These are phyloP conservation scores for Drosophila recens DNA, from an alignment of 2,888 invertebrate species.

Conservation along the genomic window DNA sequence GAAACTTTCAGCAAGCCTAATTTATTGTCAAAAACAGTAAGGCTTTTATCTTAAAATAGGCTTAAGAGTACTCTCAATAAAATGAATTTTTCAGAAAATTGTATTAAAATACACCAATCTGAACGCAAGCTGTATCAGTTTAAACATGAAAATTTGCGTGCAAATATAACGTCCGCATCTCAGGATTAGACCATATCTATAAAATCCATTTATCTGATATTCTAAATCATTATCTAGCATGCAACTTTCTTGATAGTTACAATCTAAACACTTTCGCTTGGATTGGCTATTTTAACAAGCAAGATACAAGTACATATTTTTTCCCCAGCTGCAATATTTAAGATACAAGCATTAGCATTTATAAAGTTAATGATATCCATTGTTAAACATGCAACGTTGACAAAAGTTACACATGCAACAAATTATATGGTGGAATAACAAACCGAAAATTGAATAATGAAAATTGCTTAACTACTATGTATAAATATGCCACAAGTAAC, in stretches of 20 bases:
- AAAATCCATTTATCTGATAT: neutral
- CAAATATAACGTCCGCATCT: too few species aligned
- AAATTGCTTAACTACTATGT: neutral
- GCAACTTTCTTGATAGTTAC: neutral
- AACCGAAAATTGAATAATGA: neutral
- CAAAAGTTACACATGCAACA: slow-evolving; percentile 1
- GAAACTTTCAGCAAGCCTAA: too few species aligned
- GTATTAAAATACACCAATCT: too few species aligned
- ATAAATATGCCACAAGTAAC: neutral
- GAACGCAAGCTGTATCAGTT: too few species aligned
- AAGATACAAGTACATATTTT: neutral
- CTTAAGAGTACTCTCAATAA: too few species aligned
- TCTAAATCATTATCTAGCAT: neutral
- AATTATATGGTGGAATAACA: neutral
- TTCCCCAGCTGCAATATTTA: neutral
- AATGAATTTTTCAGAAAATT: too few species aligned
- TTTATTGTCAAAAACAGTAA: too few species aligned
- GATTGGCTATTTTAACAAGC: neutral
- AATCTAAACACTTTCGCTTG: neutral
- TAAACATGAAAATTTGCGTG: too few species aligned
- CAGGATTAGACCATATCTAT: too few species aligned
- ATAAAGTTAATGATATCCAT: neutral
- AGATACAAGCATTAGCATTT: slow-evolving; percentile 3
- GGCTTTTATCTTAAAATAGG: too few species aligned
- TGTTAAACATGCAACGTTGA: neutral